phyloP scores from a whole-genome alignment of 1,140 invertebrate genomes.

The Triops cancriformis region DNA sequence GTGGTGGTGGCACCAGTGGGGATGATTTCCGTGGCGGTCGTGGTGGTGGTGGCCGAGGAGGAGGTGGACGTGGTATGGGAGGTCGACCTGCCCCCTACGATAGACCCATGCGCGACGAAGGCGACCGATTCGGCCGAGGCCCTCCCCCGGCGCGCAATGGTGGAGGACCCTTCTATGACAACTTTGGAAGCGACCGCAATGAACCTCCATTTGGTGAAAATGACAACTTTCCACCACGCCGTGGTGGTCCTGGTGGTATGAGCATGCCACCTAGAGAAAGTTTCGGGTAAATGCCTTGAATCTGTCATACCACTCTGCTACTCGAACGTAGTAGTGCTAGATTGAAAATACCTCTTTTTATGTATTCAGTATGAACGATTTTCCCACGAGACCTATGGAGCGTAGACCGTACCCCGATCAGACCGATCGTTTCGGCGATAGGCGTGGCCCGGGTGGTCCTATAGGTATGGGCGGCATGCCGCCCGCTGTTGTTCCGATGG shows the following conservation, averaged over 20 bases:
- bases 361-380: neutral
- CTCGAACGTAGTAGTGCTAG: neutral
- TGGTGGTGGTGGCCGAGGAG: conserved; percentile 31
- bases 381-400: neutral
- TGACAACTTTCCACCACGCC: conserved; percentile 1
- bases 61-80: conserved; percentile 31
- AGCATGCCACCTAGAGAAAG: neutral
- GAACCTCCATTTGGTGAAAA: neutral
- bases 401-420: conserved; percentile 14
- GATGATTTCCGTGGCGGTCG: conserved; percentile 31
- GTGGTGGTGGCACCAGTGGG: conserved; percentile 37
- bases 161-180: neutral
- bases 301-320: neutral
- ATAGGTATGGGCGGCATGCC: conserved; percentile 26
- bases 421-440: conserved; percentile 24
- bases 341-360: neutral
- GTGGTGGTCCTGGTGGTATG: neutral
- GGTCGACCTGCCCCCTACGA: conserved; percentile 29
- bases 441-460: conserved; percentile 26
- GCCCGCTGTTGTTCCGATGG: conserved; percentile 19
- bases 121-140: conserved; percentile 30
- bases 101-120: conserved; percentile 33
- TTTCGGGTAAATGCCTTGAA: neutral
- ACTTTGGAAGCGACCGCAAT: neutral
- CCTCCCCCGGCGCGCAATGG: conserved; percentile 30